Percentiles rank a stretch among this genome's conserved stretches.
phyloP scores from a whole-genome alignment of 2,797 vertebrate genomes.

The Psittacula derbiana region DNA sequence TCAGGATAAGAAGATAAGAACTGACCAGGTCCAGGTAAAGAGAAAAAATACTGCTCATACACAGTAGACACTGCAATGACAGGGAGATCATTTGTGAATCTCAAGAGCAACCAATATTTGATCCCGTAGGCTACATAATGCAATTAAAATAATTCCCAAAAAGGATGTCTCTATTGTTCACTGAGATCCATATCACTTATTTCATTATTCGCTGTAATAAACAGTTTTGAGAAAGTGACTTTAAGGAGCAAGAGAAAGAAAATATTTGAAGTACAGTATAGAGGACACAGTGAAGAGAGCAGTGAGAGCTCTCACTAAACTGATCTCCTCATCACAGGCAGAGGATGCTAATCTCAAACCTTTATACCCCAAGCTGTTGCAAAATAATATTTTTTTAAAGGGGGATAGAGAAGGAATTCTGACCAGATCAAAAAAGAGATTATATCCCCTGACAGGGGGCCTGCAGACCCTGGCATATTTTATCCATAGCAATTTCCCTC shows the following conservation, averaged over 20 bases:
- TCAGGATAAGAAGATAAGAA: neutral
- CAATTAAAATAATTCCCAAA: neutral
- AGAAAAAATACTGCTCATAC: neutral
- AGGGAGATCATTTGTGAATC: neutral
- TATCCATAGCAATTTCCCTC: neutral
- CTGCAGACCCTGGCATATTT: rapidly evolving
- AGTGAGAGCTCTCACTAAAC: neutral
- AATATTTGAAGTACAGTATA: neutral
- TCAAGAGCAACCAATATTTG: neutral
- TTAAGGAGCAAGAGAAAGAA: neutral
- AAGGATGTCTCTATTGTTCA: neutral
- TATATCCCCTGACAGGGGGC: neutral
- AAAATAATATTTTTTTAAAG: neutral
- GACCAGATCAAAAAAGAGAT: neutral
- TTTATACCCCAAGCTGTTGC: neutral
- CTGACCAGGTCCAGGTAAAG: neutral
- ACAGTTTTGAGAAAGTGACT: neutral
- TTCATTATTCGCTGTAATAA: neutral
- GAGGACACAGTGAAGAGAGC: rapidly evolving
- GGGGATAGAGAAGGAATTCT: neutral
- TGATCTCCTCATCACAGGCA: neutral
- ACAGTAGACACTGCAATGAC: neutral
- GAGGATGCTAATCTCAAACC: neutral
- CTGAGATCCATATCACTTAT: neutral
- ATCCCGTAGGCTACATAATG: neutral